Percentiles rank a stretch among this genome's conserved stretches.
Conservation (phyloP, 37 sponge, comb jelly and placozoan genomes). For the Aplysina aerophoba region DNA sequence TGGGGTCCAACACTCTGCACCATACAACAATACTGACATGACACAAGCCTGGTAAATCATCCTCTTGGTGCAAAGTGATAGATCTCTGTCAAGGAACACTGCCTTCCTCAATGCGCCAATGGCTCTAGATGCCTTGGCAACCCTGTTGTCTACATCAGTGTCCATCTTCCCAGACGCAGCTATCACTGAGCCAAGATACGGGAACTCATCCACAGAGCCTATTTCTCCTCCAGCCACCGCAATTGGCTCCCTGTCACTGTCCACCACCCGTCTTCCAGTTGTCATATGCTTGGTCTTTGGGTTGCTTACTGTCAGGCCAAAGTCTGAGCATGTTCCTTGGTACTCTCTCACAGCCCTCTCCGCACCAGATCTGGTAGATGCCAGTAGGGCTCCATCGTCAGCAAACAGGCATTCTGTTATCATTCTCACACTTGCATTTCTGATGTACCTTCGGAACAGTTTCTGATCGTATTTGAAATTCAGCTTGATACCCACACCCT, state of each 20-base stretch:
- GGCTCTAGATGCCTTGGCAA: constrained; percentile 32
- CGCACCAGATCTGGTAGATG: constrained; percentile 24
- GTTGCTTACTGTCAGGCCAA: constrained; percentile 4
- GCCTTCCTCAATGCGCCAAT: constrained; percentile 38
- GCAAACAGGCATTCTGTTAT: constrained; percentile 22
- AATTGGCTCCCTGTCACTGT: constrained; percentile 4
- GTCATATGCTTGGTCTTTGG: constrained; percentile 8
- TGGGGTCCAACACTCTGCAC: constrained; percentile 42
- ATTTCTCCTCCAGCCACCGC: background rate
- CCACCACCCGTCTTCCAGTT: background rate
- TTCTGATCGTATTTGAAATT: background rate
- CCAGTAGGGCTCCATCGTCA: constrained; percentile 39
- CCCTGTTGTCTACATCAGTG: constrained; percentile 19
- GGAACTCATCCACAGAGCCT: constrained; percentile 17
- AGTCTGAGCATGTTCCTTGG: constrained; percentile 5
- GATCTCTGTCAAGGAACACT: constrained; percentile 23
- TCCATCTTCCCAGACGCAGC: constrained; percentile 28
- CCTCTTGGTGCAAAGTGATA: constrained; percentile 22
- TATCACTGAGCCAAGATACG: constrained; percentile 33
- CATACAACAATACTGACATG: constrained; percentile 34
- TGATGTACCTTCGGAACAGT: constrained; percentile 1
- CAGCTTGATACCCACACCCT: constrained; percentile 14
- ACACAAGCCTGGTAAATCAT: constrained; percentile 28
- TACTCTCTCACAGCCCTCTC: constrained; percentile 18
- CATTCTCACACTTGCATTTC: background rate